Evolutionary conservation across 2,113 vertebrate species (phyloP), one percentile per base, ranked within the genome.

Genomic region (Electrona antarctica): DNA sequence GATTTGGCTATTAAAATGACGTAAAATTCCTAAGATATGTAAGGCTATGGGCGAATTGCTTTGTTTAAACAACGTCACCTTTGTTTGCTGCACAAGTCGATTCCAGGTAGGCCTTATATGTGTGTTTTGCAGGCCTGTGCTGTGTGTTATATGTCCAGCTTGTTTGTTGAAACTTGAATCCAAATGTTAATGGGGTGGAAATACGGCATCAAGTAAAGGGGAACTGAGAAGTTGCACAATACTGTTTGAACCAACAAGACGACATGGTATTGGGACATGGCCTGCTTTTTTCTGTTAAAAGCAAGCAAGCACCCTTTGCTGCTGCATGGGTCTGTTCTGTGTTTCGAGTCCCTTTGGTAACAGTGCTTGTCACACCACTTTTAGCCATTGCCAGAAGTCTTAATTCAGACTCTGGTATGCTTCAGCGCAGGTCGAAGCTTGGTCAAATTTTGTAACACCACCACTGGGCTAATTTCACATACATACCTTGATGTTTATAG

Each of bases 301-400:
- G 21, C 21, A 41, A 41, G 33, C 33, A 86, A 76, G 55, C 67
- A 76, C 62, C 67, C 54, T 60, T 49, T 68, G 67, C 76, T 41
- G 33, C 70, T 74, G 72, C 64, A 68, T 21, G 41, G 65, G 72
- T 73, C 90, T 92, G 90, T 83, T 87, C 82, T 87, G 81, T 90
- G 85, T 92, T 88, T 68, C 63, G 65, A 80, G 70, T 71, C 64
- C 72, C 70, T 58, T 74, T 81, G 73, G 65, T 90, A 89, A 91
- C 87, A 47, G 73, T 65, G 82, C 71, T 77, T 89, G 90, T 92
- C 90, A 90, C 81, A 63, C 73, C 78, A 57, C 82, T 91, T 86
- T 89, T 49, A 73, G 64, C 62, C 61, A 29, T 74, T 54, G 73
- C 87, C 90, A 88, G 85, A 66, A 61, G 76, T 82, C 60, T 76